Evolutionary conservation across 2,797 vertebrate species (phyloP).

Genomic region (Enteromius thamalakanensis): DNA sequence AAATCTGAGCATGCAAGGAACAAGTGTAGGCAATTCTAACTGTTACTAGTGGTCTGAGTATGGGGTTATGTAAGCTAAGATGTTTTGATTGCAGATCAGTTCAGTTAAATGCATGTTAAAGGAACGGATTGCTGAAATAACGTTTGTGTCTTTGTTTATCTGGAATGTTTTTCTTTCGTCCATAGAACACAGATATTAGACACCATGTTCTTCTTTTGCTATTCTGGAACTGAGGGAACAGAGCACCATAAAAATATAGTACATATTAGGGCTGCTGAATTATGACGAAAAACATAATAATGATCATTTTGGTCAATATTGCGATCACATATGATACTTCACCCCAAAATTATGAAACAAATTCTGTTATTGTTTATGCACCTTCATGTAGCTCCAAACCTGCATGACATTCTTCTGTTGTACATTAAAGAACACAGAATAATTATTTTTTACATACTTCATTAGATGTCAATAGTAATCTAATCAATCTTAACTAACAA

Average conservation of each 20-base stretch:
- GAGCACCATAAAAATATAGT: background rate
- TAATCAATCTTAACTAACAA: background rate
- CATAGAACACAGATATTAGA: background rate
- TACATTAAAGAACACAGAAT: background rate
- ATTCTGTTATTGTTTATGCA: background rate
- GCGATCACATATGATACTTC: background rate
- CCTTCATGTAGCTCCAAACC: background rate
- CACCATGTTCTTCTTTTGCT: background rate
- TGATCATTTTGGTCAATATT: no score
- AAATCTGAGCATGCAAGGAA: background rate
- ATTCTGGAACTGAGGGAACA: background rate
- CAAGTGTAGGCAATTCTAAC: background rate
- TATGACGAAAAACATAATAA: no score
- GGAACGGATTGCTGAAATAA: background rate
- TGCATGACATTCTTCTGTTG: background rate
- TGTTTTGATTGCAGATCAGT: background rate
- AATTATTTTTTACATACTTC: background rate
- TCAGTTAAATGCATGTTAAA: background rate
- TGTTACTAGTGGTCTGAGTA: background rate
- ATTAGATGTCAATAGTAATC: background rate
- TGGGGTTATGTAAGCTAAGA: background rate
- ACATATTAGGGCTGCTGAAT: no score
- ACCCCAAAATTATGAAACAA: background rate
- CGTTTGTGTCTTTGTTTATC: background rate
- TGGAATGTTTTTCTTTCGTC: background rate